Base-by-base conservation (phyloP, 1,140 invertebrate species). In the Dreissena polymorpha region DNA sequence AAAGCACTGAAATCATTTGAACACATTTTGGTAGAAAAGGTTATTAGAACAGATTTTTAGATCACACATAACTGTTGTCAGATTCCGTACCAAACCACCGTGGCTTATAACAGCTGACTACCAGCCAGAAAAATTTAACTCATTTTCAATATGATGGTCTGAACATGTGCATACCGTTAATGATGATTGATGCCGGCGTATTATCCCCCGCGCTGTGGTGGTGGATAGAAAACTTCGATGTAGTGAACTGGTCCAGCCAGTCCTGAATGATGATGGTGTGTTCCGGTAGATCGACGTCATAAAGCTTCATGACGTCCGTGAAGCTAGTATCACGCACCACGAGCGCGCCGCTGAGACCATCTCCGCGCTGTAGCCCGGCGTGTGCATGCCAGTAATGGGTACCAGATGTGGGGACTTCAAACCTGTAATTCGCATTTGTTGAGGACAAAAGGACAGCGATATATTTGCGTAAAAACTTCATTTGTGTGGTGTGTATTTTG, bases 321-420 rank as follows among this genome's bases (percentile, higher is more conserved):
- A 95, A 91, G 82, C 95, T 94, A 0, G 96, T 94, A 90, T 97
- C 95, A 10, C 96, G 94, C 0, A 98, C 95, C 25, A 97, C 95
- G 12, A 97, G 92, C 0, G 96, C 93, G 0, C 97, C 97, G 79
- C 96, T 96, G 0, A 95, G 94, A 0, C 97, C 97, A 88, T 98
- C 97, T 10, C 95, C 95, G 25, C 96, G 91, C 93, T 97, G 97
- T 91, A 96, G 95, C 12, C 96, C 96, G 16, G 96, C 95, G 89
- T 98, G 97, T 5, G 97, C 95, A 91, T 98, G 97, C 95, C 96
- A 98, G 92, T 97, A 98, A 91, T 97, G 96, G 0, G 97, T 97
- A 51, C 97, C 97, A 10, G 89, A n/a, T 39, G 69, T 83, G 21
- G 85, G 39, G 8, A 94, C 94, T 67, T 90, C 88, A 77, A 94